Base-by-base conservation (phyloP, 2,797 vertebrate species). In the Scolopax rusticola region DNA sequence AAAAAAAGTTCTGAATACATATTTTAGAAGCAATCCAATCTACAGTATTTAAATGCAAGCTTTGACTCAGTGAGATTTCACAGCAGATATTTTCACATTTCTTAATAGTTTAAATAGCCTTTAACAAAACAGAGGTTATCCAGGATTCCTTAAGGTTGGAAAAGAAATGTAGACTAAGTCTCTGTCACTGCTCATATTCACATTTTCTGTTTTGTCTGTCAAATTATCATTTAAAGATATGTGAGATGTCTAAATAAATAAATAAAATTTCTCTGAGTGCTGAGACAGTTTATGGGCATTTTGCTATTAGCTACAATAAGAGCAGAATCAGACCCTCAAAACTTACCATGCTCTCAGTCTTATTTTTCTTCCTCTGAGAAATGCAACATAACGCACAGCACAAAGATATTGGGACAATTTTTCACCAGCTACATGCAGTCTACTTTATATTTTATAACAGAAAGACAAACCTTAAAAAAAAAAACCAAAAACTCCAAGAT, bases 1-100 rank as follows among this genome's bases (percentile, higher is more conserved):
- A 97, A 97, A 97, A 95, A 89, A 95, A 95, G 92, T 96, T 96
- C 90, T 43, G 68, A 97, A 98, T 97, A 90, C 89, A 96, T 97
- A 90, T 97, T 98, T 97, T 93, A 79, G 95, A 97, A 96, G 95
- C 96, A 97, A 95, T 53, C 61, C 88, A 95, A 95, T 87, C 90
- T 96, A 95, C 63, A 9, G 54, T 93, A 75, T 97, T 98, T 94
- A 97, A 96, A 97, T 92, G 79, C 86, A 95, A 92, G 75, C 90
- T 94, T 83, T 40, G 16, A 80, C 95, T 97, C 73, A 67, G 75
- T 87, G 80, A 86, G 70, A 89, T 95, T 97, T 97, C 93, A 95
- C 77, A 96, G 59, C 87, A 87, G 69, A 64, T 92, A 94, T 90
- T 96, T 97, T 85, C 56, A 93, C 95, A 41, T 96, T 96, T 94